phyloP scores from a whole-genome alignment of 2,888 invertebrate species.

The Microplitis deprimator region DNA sequence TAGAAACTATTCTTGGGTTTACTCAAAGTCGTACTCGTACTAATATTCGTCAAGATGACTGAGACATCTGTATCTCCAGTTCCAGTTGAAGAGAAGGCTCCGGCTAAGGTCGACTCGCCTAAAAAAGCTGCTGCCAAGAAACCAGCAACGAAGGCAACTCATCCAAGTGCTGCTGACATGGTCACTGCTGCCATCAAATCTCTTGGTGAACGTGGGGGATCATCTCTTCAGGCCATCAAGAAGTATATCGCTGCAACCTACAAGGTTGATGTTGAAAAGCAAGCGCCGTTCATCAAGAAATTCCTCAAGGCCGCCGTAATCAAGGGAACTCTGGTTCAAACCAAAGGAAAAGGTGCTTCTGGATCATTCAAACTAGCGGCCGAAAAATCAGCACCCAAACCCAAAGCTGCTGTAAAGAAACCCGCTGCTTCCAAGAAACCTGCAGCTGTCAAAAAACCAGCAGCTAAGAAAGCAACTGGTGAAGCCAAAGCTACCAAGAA shows the following conservation, averaged over 20 bases:
- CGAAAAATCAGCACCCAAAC: constrained; percentile 72
- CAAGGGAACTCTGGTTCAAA: constrained; percentile 73
- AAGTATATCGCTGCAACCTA: constrained; percentile 77
- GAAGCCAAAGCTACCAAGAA: constrained; percentile 23
- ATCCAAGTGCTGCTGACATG: constrained; percentile 74
- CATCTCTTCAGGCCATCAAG: constrained; percentile 76
- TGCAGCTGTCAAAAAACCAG: constrained; percentile 32
- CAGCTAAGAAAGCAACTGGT: neutral
- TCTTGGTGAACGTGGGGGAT: constrained; percentile 76
- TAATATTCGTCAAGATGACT: constrained; percentile 6
- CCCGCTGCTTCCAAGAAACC: constrained; percentile 35
- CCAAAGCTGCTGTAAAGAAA: constrained; percentile 32
- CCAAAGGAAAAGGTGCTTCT: constrained; percentile 74
- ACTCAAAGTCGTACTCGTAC: neutral
- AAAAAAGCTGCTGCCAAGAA: constrained; percentile 2
- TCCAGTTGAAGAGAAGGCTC: neutral
- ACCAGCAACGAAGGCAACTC: constrained; percentile 54
- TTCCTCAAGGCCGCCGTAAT: constrained; percentile 75
- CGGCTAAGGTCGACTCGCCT: constrained; percentile 4
- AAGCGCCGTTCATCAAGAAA: constrained; percentile 76
- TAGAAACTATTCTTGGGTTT: neutral
- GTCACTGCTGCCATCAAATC: constrained; percentile 74
- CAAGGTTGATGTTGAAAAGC: constrained; percentile 75
- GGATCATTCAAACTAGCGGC: constrained; percentile 74
- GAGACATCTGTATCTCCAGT: constrained; percentile 13